Evolutionary conservation across 2,888 invertebrate genomes (phyloP).

Genomic region (Labia minor): DNA sequence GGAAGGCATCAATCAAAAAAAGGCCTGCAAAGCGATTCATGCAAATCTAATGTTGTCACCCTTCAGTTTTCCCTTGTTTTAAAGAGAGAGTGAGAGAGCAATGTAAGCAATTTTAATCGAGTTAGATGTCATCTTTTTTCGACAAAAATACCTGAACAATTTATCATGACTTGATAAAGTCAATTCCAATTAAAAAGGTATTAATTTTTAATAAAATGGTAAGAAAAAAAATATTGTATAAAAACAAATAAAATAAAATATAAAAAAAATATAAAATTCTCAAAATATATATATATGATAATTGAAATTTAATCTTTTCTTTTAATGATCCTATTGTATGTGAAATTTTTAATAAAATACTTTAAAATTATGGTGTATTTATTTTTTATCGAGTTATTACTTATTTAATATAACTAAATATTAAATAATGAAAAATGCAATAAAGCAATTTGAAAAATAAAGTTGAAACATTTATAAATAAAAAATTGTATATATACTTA

Average conservation of each 20-base stretch:
- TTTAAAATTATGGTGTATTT: too few species aligned
- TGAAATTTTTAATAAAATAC: too few species aligned
- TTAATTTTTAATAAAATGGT: too few species aligned
- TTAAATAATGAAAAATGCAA: too few species aligned
- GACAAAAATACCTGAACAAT: not conserved
- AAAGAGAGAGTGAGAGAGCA: not conserved
- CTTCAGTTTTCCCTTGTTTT: not conserved
- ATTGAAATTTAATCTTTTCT: not conserved
- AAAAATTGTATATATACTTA: too few species aligned
- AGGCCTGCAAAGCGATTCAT: slow-evolving; percentile 4
- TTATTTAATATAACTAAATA: too few species aligned
- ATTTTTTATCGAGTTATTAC: too few species aligned
- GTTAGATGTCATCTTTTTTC: not conserved
- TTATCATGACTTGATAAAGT: not conserved
- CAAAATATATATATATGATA: not conserved
- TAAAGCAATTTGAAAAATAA: too few species aligned
- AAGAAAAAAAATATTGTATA: too few species aligned
- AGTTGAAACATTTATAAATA: too few species aligned
- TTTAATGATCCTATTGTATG: too few species aligned
- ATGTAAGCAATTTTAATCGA: slow-evolving; percentile 5
- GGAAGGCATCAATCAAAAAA: slow-evolving; percentile 1
- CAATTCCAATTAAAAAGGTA: not conserved
- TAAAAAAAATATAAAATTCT: not conserved
- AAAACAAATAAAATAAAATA: too few species aligned
- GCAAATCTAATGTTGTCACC: slow-evolving; percentile 13